Evolutionary conservation across 2,113 vertebrate genomes (phyloP).

Genomic region (Myocastor coypus): DNA sequence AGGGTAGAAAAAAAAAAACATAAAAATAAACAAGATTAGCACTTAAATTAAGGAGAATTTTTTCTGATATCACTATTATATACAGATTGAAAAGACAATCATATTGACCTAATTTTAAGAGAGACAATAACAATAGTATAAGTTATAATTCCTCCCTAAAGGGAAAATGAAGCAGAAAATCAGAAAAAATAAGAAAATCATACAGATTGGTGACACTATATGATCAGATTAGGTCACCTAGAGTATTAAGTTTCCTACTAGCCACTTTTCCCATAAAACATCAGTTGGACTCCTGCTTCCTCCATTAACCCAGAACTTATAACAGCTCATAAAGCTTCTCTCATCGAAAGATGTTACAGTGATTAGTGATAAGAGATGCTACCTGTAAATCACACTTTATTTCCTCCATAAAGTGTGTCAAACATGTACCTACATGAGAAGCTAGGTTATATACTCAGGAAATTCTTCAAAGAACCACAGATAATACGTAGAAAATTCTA

Average conservation of each 20-base stretch:
- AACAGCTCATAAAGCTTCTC: neutral
- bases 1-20: neutral
- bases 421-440: neutral
- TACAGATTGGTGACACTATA: neutral
- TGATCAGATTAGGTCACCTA: slow-evolving; percentile 32
- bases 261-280: slow-evolving; percentile 12
- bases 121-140: neutral
- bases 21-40: neutral
- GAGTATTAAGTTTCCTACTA: neutral
- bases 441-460: neutral
- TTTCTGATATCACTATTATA: neutral
- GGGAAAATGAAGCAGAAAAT: slow-evolving; percentile 14
- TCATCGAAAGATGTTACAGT: neutral
- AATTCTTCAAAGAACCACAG: neutral
- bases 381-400: neutral
- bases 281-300: neutral
- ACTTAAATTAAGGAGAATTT: neutral
- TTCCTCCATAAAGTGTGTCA: neutral
- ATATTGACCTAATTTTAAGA: neutral
- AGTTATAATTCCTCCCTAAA: neutral
- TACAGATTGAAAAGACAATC: slow-evolving; percentile 3
- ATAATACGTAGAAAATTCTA: neutral
- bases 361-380: neutral
- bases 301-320: neutral
- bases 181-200: slow-evolving; percentile 24